Evolutionary conservation across 1,140 invertebrate genomes (phyloP), one percentile per base, ranked within the genome.

Genomic region (Formica exsecta): DNA sequence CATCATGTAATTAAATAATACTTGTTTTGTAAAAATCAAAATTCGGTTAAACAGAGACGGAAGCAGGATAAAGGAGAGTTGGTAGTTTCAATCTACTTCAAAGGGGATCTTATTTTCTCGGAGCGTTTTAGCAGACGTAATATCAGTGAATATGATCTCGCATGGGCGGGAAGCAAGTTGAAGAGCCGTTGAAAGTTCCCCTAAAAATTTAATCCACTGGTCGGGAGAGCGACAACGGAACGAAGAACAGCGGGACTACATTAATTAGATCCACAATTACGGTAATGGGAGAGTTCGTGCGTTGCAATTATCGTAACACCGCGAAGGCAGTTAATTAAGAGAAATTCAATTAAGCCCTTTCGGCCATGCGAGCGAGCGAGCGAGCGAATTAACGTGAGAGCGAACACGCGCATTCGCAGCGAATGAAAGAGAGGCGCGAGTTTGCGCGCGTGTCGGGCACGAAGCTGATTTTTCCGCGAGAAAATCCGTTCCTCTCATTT

Each of bases 341-440:
- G 87, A 91, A 91, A 91, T 91, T 91, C 90, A 91, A 91, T 91
- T 91, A 91, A 91, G 87, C 90, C 84, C 87, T 91, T 91, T 91
- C 77, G 71, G 79, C 54, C 77, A 44, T 51, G 66, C 32, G 64
- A 86, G 54, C 13, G 83, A 66, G 51, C 32, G 48, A 25, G 62
- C 19, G 32, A 32, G 32, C 32, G 25, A 29, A 29, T 29, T 16
- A n/a, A 29, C 29, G 70, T 48, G 25, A 19, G 36, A 11, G 29
- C 48, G 44, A 8, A 36, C 19, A 29, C 62, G 32, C 11, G 62
- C 62, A 29, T 66, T 44, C 38, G 29, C 62, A 36, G 36, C 22
- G 38, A 73, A n/a, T 9, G 36, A 65, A 38, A 19, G 74, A 36
- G 36, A 38, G 36, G 44, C 32, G 29, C 41, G 38, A 65, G 62